Base-by-base conservation (phyloP, 2,888 invertebrate species). In the Apantesis nais region DNA sequence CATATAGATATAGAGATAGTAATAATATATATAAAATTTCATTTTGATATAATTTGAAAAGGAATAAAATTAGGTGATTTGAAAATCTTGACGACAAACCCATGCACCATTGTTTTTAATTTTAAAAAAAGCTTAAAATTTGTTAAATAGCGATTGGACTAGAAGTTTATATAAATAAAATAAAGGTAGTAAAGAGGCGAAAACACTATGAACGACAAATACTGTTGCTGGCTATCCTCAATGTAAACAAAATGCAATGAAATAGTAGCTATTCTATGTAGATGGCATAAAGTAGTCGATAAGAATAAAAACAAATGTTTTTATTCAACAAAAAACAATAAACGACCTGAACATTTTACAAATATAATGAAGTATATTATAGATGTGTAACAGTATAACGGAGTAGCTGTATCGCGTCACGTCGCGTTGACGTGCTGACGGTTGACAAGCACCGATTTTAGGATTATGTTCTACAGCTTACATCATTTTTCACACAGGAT, bases 381-480 rank as follows among this genome's bases (percentile, higher is more conserved):
- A 19, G 34, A n/a, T 52, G 65, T 34, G 52, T 22, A 67, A 65
- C 52, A 48, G 25, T 34, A 63, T 67, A n/a, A 41, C 16, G 52
- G 62, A 52, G 65, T 70, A 61, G 62, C 41, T 69, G 66, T 60
- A 62, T 62, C 65, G 52, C 22, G 72, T 79, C 80, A 72, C 68
- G 66, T 71, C 69, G 52, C 1, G 70, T 62, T 74, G 68, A 68
- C 72, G 72, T 63, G 75, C 68, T 68, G 76, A 74, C 72, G 68
- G 64, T 14, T 72, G 74, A 70, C 74, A 66, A 68, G 66, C 71
- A 61, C 62, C 65, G 68, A 74, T 70, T 79, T 71, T 25, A n/a
- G 72, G 70, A 75, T 74, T 79, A 71, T 65, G 62, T 52, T 68
- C 37, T 67, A 58, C 41, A 44, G 61, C 62, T 71, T 66, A 39